A percentile compares a stretch with the other conserved stretches of the same genome.
These are phyloP conservation scores for Oophaga sylvatica DNA, from an alignment of 2,797 vertebrate species.

Conservation along the genomic window DNA sequence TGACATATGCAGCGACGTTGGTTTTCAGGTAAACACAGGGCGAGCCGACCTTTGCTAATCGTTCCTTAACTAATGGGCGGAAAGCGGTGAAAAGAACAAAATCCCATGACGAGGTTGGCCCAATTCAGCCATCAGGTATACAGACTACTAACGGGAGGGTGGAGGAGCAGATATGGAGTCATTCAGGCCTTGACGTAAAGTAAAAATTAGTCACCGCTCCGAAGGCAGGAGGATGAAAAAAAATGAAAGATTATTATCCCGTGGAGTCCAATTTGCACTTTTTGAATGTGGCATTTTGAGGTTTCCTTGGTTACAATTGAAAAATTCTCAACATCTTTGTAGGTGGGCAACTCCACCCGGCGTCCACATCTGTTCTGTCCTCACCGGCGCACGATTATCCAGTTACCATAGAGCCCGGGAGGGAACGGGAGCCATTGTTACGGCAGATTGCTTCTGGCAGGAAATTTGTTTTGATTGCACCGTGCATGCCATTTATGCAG, in stretches of 20 bases:
- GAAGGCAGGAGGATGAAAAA: not conserved
- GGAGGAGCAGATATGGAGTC: not conserved
- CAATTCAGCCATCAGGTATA: not conserved
- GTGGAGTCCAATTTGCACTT: conserved; percentile 44
- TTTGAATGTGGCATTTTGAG: conserved; percentile 42
- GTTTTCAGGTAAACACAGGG: conserved; percentile 1
- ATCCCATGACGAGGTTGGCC: not conserved
- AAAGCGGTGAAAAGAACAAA: not conserved
- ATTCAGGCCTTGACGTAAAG: conserved; percentile 13
- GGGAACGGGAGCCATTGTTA: not conserved
- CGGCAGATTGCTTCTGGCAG: not conserved
- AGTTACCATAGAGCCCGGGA: conserved; percentile 30
- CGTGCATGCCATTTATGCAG: not conserved
- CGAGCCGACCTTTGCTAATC: conserved; percentile 17
- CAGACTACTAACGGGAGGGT: not conserved
- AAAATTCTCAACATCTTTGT: not conserved
- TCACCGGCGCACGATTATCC: not conserved
- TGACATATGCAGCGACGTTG: not conserved
- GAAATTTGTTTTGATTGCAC: not conserved
- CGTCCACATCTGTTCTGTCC: conserved; percentile 8
- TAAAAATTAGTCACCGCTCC: conserved; percentile 34
- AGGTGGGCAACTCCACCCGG: not conserved
- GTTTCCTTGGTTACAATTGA: conserved; percentile 40
- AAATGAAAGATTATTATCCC: conserved; percentile 24
- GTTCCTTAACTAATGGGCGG: not conserved